Evolutionary conservation across 2,797 vertebrate species (phyloP), one percentile per base, ranked within the genome.

Genomic region (Morelia viridis): DNA sequence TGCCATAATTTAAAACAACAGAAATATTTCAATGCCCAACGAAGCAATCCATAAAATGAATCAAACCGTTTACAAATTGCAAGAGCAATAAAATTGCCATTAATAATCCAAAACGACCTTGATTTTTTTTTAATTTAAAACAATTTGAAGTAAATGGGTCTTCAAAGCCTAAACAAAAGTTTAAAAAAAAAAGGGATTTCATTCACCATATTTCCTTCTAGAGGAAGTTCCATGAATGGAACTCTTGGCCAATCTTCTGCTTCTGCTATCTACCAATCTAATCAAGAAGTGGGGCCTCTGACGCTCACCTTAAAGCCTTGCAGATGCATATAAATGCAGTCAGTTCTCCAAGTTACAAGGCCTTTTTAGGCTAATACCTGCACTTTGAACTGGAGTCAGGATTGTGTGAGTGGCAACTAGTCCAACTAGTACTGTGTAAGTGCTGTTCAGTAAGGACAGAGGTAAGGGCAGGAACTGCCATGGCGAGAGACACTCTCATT

Each of bases 31-130:
- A 85, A 7, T 85, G 84, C 84, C 57, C 26, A 26, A 8, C 12
- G 26, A 57, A 85, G 84, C 53, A 28, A 85, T 85, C 84, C 15
- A 86, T 86, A 88, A 64, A 88, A 64, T 88, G 50, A 86, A 86
- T 86, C 56, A 86, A 57, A 86, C 50, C 56, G 31, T 86, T 58
- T 85, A 85, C 50, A 86, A 56, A 57, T 58, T 58, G 19, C 53
- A 58, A 1, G 1, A 86, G 85, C 85, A 86, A 57, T 86, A 86
- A 80, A 57, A 86, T 86, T 19, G 15, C n/a, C 19, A 58, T n/a
- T 86, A 86, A 86, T 86, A 86, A 86, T 86, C n/a, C n/a, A 86
- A 86, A 58, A n/a, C 15, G 19, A 58, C n/a, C 56, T 31, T 57
- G 17, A 58, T 58, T 86, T 31, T 83, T 83, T 83, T 31, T 58